Evolutionary conservation across 2,888 invertebrate genomes (phyloP).

Genomic region (Lasioglossum pauxillum): DNA sequence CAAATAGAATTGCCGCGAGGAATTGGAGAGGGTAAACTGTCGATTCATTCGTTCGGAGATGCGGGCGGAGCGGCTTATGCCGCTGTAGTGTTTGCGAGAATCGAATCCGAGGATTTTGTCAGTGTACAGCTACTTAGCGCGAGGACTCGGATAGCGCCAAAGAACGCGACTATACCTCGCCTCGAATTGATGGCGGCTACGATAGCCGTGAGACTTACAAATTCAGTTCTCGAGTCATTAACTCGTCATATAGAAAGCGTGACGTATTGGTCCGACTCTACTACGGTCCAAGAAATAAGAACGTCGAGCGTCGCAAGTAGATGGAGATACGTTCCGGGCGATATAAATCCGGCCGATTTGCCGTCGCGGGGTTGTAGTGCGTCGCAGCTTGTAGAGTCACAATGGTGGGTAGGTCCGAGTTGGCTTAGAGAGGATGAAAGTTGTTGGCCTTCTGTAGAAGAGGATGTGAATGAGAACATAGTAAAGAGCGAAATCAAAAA

Average conservation of each 20-base stretch:
- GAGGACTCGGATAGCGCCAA: too few species aligned
- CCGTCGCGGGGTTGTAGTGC: not conserved
- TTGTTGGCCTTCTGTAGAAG: not conserved
- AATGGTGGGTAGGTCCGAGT: not conserved
- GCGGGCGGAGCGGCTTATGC: too few species aligned
- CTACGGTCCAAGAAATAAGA: not conserved
- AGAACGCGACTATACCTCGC: too few species aligned
- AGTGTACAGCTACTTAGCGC: too few species aligned
- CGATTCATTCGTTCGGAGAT: too few species aligned
- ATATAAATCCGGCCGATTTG: not conserved
- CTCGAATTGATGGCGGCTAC: too few species aligned
- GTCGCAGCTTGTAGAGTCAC: not conserved
- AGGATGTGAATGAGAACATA: not conserved
- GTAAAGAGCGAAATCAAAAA: not conserved
- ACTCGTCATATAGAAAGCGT: too few species aligned
- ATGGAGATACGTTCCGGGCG: not conserved
- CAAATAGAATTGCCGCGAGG: not conserved
- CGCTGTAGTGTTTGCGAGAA: too few species aligned
- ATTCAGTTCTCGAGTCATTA: too few species aligned
- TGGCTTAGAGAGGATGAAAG: not conserved
- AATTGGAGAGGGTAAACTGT: not conserved
- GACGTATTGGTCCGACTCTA: too few species aligned
- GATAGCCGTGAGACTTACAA: too few species aligned
- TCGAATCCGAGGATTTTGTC: too few species aligned
- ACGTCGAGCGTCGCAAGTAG: not conserved